Percentiles rank a stretch among this genome's conserved stretches.
Evolutionary conservation across 2,797 vertebrate genomes (phyloP).

Genomic region (Micrastur ruficollis): DNA sequence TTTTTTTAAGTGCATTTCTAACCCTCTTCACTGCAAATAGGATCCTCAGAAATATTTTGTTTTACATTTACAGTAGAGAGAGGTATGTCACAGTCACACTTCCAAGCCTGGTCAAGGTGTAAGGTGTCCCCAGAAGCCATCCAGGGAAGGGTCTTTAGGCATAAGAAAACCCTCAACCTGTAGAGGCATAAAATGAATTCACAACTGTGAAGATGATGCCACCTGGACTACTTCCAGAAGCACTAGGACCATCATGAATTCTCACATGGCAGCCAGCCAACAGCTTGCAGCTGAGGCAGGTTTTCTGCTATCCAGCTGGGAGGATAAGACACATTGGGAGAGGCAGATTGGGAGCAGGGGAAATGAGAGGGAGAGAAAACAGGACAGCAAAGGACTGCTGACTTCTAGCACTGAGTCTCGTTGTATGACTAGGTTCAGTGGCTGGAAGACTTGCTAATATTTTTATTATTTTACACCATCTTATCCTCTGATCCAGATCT

Average conservation of each 20-base stretch:
- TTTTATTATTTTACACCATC: background rate
- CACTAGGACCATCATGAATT: slow-evolving; percentile 10
- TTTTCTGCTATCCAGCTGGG: slow-evolving; percentile 38
- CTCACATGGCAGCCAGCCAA: slow-evolving; percentile 28
- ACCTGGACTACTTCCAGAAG: slow-evolving; percentile 47
- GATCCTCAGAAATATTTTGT: background rate
- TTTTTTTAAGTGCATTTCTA: background rate
- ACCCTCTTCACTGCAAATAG: background rate
- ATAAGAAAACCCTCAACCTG: slow-evolving; percentile 21
- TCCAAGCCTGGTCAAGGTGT: accelerated
- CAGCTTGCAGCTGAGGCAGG: slow-evolving; percentile 22
- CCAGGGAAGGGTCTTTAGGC: background rate
- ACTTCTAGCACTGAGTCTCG: background rate
- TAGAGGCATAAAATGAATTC: slow-evolving; percentile 3
- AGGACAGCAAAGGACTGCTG: background rate
- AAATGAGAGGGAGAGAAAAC: background rate
- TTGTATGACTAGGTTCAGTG: background rate
- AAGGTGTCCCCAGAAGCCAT: background rate
- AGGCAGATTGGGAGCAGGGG: background rate
- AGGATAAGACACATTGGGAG: background rate
- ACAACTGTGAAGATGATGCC: slow-evolving; percentile 21
- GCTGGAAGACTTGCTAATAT: background rate
- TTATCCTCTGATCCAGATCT: background rate
- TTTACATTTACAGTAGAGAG: background rate
- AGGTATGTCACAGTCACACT: background rate